Percentiles rank a stretch among this genome's conserved stretches.
Conservation (phyloP, 2,797 vertebrate species). For the Eulemur coronatus region DNA sequence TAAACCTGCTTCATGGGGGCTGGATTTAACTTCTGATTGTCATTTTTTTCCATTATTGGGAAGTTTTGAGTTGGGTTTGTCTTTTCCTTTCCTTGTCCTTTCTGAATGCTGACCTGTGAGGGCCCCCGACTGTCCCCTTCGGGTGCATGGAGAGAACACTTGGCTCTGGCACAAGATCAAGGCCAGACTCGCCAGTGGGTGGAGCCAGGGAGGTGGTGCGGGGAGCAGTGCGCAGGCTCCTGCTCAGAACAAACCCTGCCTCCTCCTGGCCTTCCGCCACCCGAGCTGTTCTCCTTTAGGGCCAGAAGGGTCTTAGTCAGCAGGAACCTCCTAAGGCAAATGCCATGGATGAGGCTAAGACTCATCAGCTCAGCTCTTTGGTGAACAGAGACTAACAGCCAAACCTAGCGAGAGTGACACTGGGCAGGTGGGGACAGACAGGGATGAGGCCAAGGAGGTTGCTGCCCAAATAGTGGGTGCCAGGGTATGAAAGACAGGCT, state of each 20-base stretch:
- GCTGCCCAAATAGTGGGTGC: neutral
- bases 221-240: neutral
- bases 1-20: neutral
- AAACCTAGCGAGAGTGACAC: neutral
- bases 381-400: neutral
- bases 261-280: neutral
- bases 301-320: neutral
- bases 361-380: neutral
- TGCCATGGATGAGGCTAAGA: neutral
- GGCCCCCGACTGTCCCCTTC: no score
- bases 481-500: neutral
- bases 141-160: neutral
- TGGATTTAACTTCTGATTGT: neutral
- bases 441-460: neutral
- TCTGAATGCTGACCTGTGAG: neutral
- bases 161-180: neutral
- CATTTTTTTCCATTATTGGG: neutral
- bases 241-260: neutral
- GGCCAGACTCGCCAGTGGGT: neutral
- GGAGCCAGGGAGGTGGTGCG: neutral
- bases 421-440: neutral
- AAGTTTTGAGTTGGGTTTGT: neutral
- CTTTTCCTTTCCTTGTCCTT: neutral
- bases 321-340: neutral
- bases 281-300: neutral